phyloP scores from a whole-genome alignment of 2,113 vertebrate species.

The Saguinus midas region DNA sequence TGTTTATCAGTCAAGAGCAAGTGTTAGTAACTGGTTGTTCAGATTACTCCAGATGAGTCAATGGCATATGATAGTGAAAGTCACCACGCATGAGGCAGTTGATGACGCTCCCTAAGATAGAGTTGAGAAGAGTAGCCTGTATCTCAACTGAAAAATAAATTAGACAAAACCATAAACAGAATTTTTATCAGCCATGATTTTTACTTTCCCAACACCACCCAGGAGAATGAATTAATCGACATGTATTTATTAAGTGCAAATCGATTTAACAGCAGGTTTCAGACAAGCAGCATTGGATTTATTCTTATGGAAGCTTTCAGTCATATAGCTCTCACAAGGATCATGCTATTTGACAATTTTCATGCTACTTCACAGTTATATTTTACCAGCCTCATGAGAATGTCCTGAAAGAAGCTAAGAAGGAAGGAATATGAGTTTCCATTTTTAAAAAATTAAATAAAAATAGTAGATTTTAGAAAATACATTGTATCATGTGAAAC shows the following conservation, averaged over 20 bases:
- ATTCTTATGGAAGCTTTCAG: not conserved
- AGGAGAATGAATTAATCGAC: not conserved
- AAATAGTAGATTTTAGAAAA: not conserved
- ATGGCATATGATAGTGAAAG: accelerated
- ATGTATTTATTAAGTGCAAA: not conserved
- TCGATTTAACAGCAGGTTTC: not conserved
- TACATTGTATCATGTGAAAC: not conserved
- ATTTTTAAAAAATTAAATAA: not conserved
- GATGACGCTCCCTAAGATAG: not conserved
- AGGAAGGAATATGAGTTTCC: not conserved
- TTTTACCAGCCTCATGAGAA: not conserved
- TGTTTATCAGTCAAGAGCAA: not conserved
- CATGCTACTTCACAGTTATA: not conserved
- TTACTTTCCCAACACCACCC: not conserved
- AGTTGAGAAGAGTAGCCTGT: not conserved
- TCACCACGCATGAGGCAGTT: too few species aligned
- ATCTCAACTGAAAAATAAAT: not conserved
- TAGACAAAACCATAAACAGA: not conserved
- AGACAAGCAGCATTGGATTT: too few species aligned
- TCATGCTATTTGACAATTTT: not conserved
- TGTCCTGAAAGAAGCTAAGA: not conserved
- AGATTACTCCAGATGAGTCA: not conserved
- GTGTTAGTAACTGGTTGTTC: not conserved
- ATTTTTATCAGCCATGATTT: not conserved
- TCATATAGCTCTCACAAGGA: accelerated